phyloP scores from a whole-genome alignment of 2,113 vertebrate genomes.

The Odontesthes bonariensis region DNA sequence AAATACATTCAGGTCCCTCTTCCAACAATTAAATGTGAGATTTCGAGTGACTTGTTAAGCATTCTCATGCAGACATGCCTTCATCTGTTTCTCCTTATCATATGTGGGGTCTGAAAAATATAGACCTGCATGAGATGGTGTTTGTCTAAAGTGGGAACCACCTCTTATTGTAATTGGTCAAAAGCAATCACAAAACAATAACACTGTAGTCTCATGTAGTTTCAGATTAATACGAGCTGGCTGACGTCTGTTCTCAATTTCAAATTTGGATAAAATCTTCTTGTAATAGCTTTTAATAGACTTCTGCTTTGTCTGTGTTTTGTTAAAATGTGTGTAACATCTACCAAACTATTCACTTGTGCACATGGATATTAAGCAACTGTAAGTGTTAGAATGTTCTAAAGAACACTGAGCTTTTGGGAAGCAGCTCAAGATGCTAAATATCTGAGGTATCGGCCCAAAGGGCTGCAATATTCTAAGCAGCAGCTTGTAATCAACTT shows the following conservation, averaged over 20 bases:
- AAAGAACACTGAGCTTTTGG: slow-evolving; percentile 24
- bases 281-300: too few species aligned
- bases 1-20: slow-evolving; percentile 17
- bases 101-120: not conserved
- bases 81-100: not conserved
- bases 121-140: not conserved
- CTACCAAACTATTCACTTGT: not conserved
- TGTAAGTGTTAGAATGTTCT: not conserved
- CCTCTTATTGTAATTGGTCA: too few species aligned
- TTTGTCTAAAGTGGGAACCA: not conserved
- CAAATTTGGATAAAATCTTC: too few species aligned
- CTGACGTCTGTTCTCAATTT: too few species aligned
- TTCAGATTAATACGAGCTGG: too few species aligned
- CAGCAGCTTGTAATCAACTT: slow-evolving; percentile 54
- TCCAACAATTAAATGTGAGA: not conserved
- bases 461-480: slow-evolving; percentile 39
- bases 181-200: not conserved
- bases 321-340: not conserved
- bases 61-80: too few species aligned
- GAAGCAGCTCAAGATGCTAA: slow-evolving; percentile 26
- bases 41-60: not conserved
- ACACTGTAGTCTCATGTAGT: not conserved
- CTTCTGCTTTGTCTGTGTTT: not conserved
- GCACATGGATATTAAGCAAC: not conserved
- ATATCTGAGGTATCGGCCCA: not conserved